These are phyloP conservation scores for Microcaecilia unicolor DNA, from an alignment of 2,797 vertebrate species.

Conservation along the genomic window DNA sequence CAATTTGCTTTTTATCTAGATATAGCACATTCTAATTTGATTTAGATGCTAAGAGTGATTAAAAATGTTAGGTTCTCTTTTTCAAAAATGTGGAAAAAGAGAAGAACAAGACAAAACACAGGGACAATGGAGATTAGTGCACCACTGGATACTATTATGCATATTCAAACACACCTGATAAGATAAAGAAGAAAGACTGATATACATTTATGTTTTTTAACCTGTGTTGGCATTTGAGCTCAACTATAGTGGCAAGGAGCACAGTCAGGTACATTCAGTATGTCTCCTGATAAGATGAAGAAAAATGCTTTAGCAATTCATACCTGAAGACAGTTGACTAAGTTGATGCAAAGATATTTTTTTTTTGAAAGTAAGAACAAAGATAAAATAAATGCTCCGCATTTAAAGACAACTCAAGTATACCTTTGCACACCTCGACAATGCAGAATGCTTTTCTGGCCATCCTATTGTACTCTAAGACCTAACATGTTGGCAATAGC, in stretches of 20 bases:
- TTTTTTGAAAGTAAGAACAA: too few relatives aligned
- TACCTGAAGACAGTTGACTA: constrained; percentile 8
- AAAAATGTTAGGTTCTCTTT: background rate
- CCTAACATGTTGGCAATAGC: too few relatives aligned
- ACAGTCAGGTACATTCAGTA: constrained; percentile 2
- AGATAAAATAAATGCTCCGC: too few relatives aligned
- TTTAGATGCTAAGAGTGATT: background rate
- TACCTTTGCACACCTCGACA: too few relatives aligned
- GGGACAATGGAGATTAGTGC: background rate
- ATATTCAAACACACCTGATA: background rate
- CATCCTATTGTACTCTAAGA: too few relatives aligned
- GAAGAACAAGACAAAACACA: background rate
- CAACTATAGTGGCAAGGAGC: constrained; percentile 10
- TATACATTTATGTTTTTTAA: constrained; percentile 9
- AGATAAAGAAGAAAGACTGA: too few relatives aligned
- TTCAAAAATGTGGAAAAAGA: background rate
- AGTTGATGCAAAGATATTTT: too few relatives aligned
- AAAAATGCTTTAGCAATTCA: constrained; percentile 11
- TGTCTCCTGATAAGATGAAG: constrained; percentile 2
- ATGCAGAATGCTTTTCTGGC: too few relatives aligned
- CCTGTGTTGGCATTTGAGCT: constrained; percentile 15
- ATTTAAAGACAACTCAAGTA: too few relatives aligned
- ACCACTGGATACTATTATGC: background rate
- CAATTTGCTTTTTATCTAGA: background rate
- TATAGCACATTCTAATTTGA: background rate